phyloP scores from a whole-genome alignment of 92 coral and sea anemone genomes.

The Zoanthus gigantus region DNA sequence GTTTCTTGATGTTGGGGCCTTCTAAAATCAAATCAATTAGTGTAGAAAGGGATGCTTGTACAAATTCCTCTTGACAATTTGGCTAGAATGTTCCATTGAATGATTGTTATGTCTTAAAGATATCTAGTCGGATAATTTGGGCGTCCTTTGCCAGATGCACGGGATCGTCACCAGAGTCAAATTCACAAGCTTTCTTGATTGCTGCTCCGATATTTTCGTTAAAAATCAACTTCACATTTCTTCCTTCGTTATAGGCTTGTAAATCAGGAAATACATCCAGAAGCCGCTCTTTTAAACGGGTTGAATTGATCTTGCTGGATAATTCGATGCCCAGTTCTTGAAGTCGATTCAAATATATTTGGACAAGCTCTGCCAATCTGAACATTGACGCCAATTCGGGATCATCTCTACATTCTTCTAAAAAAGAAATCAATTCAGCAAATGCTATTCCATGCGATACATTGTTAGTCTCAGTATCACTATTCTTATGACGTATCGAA shows the following conservation, averaged over 20 bases:
- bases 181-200: constrained; percentile 48
- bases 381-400: constrained; percentile 51
- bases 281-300: constrained; percentile 56
- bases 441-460: constrained; percentile 50
- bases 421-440: constrained; percentile 59
- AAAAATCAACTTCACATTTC: constrained; percentile 54
- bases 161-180: constrained; percentile 36
- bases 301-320: constrained; percentile 44
- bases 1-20: constrained; percentile 30
- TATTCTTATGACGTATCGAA: background rate
- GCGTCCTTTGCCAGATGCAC: constrained; percentile 33
- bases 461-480: constrained; percentile 39
- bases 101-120: background rate
- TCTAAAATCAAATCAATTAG: constrained; percentile 15
- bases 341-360: constrained; percentile 50
- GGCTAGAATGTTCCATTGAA: constrained; percentile 20
- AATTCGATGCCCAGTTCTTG: constrained; percentile 45
- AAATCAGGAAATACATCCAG: constrained; percentile 48
- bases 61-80: constrained; percentile 25
- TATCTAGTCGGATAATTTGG: constrained; percentile 13
- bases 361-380: constrained; percentile 50
- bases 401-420: constrained; percentile 56
- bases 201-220: constrained; percentile 57
- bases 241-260: constrained; percentile 52
- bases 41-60: constrained; percentile 6